These are phyloP conservation scores for Pomacea canaliculata DNA, from an alignment of 2,888 invertebrate species.

Conservation along the genomic window DNA sequence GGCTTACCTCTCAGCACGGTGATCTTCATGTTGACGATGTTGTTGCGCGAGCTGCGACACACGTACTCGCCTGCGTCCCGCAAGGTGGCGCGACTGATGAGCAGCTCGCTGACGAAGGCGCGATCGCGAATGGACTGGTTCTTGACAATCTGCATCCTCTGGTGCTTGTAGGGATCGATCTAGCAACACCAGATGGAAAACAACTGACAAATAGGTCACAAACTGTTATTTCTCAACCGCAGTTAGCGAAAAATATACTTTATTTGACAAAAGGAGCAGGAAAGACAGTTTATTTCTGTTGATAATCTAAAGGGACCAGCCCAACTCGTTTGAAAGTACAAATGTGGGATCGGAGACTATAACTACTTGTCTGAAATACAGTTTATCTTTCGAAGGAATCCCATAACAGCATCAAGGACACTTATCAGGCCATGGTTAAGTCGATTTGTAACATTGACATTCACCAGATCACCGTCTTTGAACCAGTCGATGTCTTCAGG, in stretches of 20 bases:
- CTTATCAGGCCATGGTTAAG: too few species aligned
- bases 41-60: constrained; percentile 56
- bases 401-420: too few species aligned
- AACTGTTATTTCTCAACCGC: too few species aligned
- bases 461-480: constrained; percentile 47
- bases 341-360: too few species aligned
- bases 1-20: constrained; percentile 59
- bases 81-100: constrained; percentile 54
- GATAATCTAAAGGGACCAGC: too few species aligned
- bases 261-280: too few species aligned
- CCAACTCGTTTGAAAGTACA: too few species aligned
- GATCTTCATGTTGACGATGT: constrained; percentile 56
- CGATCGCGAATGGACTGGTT: constrained; percentile 43
- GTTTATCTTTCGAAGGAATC: too few species aligned
- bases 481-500: constrained; percentile 64
- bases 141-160: constrained; percentile 30
- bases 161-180: constrained; percentile 55
- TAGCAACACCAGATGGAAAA: constrained; percentile 4
- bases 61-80: constrained; percentile 59
- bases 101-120: constrained; percentile 56
- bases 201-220: not conserved
- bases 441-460: not conserved
- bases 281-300: too few species aligned
- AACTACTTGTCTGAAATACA: too few species aligned
- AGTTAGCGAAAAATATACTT: too few species aligned